Base-by-base conservation (phyloP, 35 echinoderm and acorn worm species). In the Diadema setosum region DNA sequence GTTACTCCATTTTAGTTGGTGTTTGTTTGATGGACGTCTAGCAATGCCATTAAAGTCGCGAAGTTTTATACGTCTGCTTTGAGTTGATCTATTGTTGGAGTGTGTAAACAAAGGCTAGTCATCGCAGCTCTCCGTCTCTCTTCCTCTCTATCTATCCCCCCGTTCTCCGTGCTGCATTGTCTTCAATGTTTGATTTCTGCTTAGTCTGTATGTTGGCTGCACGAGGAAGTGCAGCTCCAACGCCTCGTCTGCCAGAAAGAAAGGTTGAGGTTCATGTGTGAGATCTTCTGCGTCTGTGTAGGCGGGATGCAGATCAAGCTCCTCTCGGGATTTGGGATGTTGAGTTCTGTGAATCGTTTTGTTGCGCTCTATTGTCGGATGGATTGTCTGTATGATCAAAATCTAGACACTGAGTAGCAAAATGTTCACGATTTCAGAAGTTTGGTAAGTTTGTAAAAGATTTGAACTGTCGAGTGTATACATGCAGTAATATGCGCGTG, bases 41-140 rank as follows among this genome's bases (percentile, higher is more conserved):
- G 36, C 29, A 75, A n/a, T 29, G 69, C 69, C 69, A 75, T 75
- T 63, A 63, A 63, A 63, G 58, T 33, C 63, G 63, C 37, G 29
- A 5, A 67, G 26, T 67, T 34, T 32, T 34, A 67, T 33, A 16
- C 37, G 63, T 67, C 63, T 16, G 37, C 63, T 33, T 34, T 33
- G 5, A 26, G 63, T n/a, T 11, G 63, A 33, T 21, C 25, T 67
- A 33, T 78, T 78, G 73, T 78, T 78, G 35, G 39, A 21, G 11
- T 78, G 40, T 17, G 73, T 44, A 78, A 78, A 78, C 73, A 78
- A 78, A 78, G 73, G 73, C 73, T 35, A 78, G 73, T 44, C 73
- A 78, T 39, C 73, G 15, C 12, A 42, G 73, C 73, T 44, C 9
- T 78, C 44, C 73, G 70, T 76, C 73, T 78, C 35, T 5, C 11